Evolutionary conservation across 1,140 invertebrate species (phyloP).

Genomic region (Drosophila lowei): DNA sequence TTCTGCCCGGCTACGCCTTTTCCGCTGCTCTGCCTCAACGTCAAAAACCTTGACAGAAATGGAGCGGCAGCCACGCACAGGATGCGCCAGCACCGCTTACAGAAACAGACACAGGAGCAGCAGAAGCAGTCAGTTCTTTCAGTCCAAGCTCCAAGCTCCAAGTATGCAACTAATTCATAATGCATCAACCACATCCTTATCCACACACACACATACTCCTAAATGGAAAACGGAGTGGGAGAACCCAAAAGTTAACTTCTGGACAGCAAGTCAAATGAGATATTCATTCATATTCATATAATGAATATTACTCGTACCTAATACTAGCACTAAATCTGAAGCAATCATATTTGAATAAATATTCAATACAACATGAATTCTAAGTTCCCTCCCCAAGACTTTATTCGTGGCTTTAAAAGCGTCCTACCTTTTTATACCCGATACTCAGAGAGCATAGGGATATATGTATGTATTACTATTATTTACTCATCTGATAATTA

Average conservation of each 20-base stretch:
- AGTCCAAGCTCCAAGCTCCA: slow-evolving; percentile 24
- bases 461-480: no score
- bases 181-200: background rate
- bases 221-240: background rate
- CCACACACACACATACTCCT: background rate
- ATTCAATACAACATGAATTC: no score
- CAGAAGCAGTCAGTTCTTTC: slow-evolving; percentile 31
- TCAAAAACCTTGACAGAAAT: slow-evolving; percentile 77
- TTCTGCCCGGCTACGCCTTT: slow-evolving; percentile 28
- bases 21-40: slow-evolving; percentile 41
- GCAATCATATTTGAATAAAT: no score
- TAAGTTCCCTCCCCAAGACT: no score
- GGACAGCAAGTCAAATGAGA: no score
- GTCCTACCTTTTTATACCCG: no score
- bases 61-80: slow-evolving; percentile 65
- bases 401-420: no score
- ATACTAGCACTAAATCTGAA: no score
- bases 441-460: no score
- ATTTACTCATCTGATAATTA: no score
- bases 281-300: no score
- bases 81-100: slow-evolving; percentile 27
- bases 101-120: slow-evolving; percentile 9
- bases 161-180: slow-evolving; percentile 32
- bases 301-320: no score
- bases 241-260: slow-evolving; percentile 2